These are phyloP conservation scores for Plestiodon gilberti DNA, from an alignment of 2,113 vertebrate genomes.

Conservation along the genomic window DNA sequence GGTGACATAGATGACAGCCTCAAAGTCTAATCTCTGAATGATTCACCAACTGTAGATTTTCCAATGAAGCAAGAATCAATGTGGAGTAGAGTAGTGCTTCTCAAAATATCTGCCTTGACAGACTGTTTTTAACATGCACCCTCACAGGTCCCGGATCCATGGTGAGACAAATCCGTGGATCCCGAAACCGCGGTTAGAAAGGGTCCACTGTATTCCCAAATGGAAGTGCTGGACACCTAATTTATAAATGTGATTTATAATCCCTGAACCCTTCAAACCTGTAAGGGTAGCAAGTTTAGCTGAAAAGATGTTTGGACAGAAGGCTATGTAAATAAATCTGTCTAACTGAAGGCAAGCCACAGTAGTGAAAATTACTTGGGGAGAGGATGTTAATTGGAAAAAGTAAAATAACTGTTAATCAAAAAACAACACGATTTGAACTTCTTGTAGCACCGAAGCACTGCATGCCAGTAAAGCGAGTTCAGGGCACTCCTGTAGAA, in stretches of 20 bases:
- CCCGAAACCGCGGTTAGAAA: no score
- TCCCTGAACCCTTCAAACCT: constrained; percentile 17
- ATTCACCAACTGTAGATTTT: not conserved
- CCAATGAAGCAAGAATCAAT: not conserved
- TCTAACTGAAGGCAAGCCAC: constrained; percentile 2
- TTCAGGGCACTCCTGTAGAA: not conserved
- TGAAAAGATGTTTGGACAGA: not conserved
- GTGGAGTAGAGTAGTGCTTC: no score
- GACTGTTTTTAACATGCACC: no score
- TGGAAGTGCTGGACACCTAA: constrained; percentile 24
- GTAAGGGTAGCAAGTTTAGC: not conserved
- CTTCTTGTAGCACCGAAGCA: constrained; percentile 19
- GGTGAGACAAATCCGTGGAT: no score
- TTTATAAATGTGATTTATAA: constrained; percentile 17
- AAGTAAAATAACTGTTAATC: constrained; percentile 17
- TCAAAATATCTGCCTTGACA: no score
- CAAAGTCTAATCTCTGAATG: not conserved
- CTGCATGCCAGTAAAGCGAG: not conserved
- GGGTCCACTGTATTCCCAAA: constrained; percentile 24
- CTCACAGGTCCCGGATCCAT: no score
- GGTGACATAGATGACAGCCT: not conserved
- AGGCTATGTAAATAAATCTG: not conserved
- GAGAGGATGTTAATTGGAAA: constrained; percentile 41
- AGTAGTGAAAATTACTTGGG: constrained; percentile 5
- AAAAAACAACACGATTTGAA: not conserved